A percentile compares a stretch with the other conserved stretches of the same genome.
phyloP scores from a whole-genome alignment of 2,113 vertebrate genomes.

The Prietella phreatophila region DNA sequence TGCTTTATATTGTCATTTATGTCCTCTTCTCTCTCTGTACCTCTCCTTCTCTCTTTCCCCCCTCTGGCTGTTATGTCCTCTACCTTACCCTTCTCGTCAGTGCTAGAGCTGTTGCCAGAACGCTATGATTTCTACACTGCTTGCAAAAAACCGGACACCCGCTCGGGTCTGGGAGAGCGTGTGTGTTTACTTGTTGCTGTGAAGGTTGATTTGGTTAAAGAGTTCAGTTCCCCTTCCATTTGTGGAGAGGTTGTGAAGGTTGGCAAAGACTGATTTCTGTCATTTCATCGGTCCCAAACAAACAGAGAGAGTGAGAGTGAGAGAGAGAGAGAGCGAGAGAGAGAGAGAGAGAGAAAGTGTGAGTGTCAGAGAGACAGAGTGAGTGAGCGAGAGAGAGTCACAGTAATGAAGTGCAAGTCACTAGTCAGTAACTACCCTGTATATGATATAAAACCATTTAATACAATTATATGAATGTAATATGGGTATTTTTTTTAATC shows the following conservation, averaged over 20 bases:
- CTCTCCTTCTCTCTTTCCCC: not conserved
- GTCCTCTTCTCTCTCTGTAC: not conserved
- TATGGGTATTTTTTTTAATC: not conserved
- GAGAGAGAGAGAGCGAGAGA: not conserved
- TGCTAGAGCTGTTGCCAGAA: constrained; percentile 31
- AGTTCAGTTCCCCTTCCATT: constrained; percentile 11
- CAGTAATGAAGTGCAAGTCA: constrained; percentile 28
- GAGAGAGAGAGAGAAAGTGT: not conserved
- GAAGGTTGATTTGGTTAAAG: constrained; percentile 27
- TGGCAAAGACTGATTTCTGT: not conserved
- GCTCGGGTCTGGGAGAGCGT: not conserved
- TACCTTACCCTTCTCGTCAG: constrained; percentile 13
- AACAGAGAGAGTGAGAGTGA: not conserved
- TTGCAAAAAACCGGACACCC: constrained; percentile 35
- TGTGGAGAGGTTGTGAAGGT: constrained; percentile 8
- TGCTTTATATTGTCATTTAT: not conserved
- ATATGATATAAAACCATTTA: not conserved
- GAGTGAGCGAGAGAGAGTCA: not conserved
- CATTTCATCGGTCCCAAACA: not conserved
- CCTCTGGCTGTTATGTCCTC: not conserved
- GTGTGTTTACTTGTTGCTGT: constrained; percentile 51
- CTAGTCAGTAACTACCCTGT: not conserved
- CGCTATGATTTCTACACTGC: constrained; percentile 25
- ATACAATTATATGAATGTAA: not conserved
- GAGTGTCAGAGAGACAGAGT: too few species aligned